Evolutionary conservation across 2,113 vertebrate species (phyloP).

Genomic region (Oncorhynchus kisutch): DNA sequence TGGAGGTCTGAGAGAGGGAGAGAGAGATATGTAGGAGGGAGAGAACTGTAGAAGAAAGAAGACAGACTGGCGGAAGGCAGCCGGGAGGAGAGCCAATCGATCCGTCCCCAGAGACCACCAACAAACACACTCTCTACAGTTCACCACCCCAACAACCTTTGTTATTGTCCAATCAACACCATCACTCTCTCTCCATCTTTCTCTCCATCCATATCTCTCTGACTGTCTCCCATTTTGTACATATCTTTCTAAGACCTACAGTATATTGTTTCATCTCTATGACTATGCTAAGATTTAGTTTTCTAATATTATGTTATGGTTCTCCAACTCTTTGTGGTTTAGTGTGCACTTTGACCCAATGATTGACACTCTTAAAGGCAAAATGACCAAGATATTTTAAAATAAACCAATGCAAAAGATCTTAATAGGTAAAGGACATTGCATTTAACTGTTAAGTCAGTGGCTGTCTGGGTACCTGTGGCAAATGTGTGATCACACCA

Average conservation of each 20-base stretch:
- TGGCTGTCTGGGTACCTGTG: neutral
- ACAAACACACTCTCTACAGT: slow-evolving; percentile 57
- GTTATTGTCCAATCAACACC: slow-evolving; percentile 36
- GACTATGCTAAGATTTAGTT: slow-evolving; percentile 18
- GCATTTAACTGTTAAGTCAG: neutral
- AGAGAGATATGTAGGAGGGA: neutral
- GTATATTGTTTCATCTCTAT: slow-evolving; percentile 23
- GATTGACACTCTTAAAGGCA: neutral
- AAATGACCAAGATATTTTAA: slow-evolving; percentile 42
- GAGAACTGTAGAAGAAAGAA: slow-evolving; percentile 50
- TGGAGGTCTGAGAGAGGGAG: slow-evolving; percentile 12
- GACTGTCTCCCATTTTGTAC: slow-evolving; percentile 21
- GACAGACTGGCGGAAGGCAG: slow-evolving; percentile 57
- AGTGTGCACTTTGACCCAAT: slow-evolving; percentile 1
- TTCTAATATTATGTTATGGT: slow-evolving; percentile 11
- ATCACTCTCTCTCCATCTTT: slow-evolving; percentile 23
- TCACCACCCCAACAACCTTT: slow-evolving; percentile 59
- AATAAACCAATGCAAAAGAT: neutral
- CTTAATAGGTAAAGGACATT: slow-evolving; percentile 1
- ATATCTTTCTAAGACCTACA: slow-evolving; percentile 46
- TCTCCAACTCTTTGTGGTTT: slow-evolving; percentile 27
- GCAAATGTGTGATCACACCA: neutral
- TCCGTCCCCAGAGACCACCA: slow-evolving; percentile 66
- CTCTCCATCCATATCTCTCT: slow-evolving; percentile 41
- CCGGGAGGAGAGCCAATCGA: slow-evolving; percentile 65